Percentiles rank a stretch among this genome's conserved stretches.
These are phyloP conservation scores for Enteromius trimaculatus DNA, from an alignment of 2,797 vertebrate species.

Conservation along the genomic window DNA sequence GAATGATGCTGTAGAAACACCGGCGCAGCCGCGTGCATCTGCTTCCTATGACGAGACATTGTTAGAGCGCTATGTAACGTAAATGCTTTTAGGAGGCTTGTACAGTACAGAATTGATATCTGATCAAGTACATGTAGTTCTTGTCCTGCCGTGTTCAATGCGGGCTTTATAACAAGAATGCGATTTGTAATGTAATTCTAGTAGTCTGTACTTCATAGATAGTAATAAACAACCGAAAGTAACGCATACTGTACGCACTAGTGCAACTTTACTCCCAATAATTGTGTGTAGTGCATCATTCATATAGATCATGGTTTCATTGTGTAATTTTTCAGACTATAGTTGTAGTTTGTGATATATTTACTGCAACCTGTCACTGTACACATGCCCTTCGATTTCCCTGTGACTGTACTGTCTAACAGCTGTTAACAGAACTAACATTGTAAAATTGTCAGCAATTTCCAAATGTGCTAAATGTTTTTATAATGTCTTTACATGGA, in stretches of 20 bases:
- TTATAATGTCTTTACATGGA: background rate
- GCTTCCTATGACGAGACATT: slow-evolving; percentile 38
- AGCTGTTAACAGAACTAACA: background rate
- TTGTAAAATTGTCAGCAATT: background rate
- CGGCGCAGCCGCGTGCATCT: background rate
- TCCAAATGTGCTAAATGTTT: background rate
- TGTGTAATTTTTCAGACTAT: background rate
- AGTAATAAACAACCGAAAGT: background rate
- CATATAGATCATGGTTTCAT: background rate
- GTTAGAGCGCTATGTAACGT: background rate
- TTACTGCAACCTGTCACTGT: background rate
- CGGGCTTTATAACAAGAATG: background rate
- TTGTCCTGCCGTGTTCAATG: background rate
- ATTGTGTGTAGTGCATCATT: background rate
- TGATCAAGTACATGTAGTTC: background rate
- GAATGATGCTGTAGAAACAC: slow-evolving; percentile 41
- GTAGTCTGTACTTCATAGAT: background rate
- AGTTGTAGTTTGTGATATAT: background rate
- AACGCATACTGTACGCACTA: background rate
- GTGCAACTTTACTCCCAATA: background rate
- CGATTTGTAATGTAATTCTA: background rate
- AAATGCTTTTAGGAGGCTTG: background rate
- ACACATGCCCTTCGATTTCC: background rate
- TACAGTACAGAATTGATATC: background rate
- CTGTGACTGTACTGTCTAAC: background rate